Evolutionary conservation across 2,113 vertebrate genomes (phyloP).

Genomic region (Cyprinus carpio): DNA sequence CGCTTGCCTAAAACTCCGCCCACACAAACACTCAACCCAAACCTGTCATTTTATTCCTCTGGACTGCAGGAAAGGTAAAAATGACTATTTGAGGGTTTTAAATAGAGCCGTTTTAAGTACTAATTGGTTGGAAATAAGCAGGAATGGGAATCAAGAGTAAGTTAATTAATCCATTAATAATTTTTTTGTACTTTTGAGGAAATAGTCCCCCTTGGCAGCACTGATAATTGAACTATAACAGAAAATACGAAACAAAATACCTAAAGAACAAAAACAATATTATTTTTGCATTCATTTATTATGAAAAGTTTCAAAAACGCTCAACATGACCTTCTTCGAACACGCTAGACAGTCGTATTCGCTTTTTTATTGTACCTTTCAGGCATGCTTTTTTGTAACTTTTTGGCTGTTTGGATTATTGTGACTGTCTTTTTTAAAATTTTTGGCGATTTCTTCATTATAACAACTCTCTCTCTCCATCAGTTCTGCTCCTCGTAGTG

Average conservation of each 20-base stretch:
- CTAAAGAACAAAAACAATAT: not conserved
- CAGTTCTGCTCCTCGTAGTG: constrained; percentile 76
- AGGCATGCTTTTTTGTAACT: not conserved
- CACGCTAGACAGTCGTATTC: not conserved
- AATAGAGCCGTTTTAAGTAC: not conserved
- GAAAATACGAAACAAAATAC: not conserved
- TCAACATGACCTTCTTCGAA: not conserved
- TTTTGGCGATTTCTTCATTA: not conserved
- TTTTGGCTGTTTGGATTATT: not conserved
- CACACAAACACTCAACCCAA: constrained; percentile 79
- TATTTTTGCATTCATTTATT: not conserved
- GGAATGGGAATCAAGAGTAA: not conserved
- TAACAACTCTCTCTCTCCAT: not conserved
- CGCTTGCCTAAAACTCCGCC: constrained; percentile 81
- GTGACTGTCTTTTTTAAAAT: too few species aligned
- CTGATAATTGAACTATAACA: too few species aligned
- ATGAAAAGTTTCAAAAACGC: not conserved
- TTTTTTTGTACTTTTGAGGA: not conserved
- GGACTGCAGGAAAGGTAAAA: constrained; percentile 89
- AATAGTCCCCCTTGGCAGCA: not conserved
- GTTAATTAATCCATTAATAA: not conserved
- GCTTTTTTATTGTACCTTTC: not conserved
- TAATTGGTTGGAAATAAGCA: not conserved
- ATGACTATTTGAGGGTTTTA: not conserved
- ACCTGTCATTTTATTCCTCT: constrained; percentile 92